phyloP scores from a whole-genome alignment of 2,113 vertebrate species.

The Danionella cerebrum region DNA sequence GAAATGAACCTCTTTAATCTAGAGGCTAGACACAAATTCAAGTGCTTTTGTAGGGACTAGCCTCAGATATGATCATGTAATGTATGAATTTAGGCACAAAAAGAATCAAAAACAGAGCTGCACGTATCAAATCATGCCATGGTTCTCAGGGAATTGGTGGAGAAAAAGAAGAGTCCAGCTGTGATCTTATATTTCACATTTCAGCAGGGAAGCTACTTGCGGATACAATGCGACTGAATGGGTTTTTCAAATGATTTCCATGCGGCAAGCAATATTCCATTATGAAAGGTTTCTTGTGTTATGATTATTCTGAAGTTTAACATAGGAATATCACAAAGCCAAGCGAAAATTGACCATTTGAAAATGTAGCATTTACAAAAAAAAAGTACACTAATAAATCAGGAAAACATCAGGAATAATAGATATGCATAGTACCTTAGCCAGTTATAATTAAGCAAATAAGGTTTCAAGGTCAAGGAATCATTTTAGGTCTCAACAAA shows the following conservation, averaged over 20 bases:
- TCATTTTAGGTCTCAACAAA: too few relatives aligned
- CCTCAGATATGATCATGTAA: not conserved
- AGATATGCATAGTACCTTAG: too few relatives aligned
- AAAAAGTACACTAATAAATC: too few relatives aligned
- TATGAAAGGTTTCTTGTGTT: not conserved
- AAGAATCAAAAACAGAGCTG: not conserved
- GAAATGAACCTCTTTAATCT: not conserved
- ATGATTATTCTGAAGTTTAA: slow-evolving; percentile 3
- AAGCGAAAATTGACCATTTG: not conserved
- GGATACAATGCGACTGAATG: slow-evolving; percentile 30
- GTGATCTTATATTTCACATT: slow-evolving; percentile 40
- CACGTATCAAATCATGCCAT: not conserved
- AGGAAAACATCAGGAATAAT: too few relatives aligned
- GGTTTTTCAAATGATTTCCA: slow-evolving; percentile 38
- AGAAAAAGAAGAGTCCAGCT: slow-evolving; percentile 27
- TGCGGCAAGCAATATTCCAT: slow-evolving; percentile 21
- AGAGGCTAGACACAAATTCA: not conserved
- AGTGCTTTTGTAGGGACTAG: not conserved
- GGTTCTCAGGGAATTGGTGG: slow-evolving; percentile 13
- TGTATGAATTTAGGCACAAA: not conserved
- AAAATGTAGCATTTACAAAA: too few relatives aligned
- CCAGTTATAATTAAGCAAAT: too few relatives aligned
- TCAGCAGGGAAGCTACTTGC: slow-evolving; percentile 32
- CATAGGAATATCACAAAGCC: not conserved
- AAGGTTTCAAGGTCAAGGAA: too few relatives aligned